A percentile compares a stretch with the other conserved stretches of the same genome.
Conservation (phyloP, 2,888 invertebrate genomes). For the Branchellion lobata region DNA sequence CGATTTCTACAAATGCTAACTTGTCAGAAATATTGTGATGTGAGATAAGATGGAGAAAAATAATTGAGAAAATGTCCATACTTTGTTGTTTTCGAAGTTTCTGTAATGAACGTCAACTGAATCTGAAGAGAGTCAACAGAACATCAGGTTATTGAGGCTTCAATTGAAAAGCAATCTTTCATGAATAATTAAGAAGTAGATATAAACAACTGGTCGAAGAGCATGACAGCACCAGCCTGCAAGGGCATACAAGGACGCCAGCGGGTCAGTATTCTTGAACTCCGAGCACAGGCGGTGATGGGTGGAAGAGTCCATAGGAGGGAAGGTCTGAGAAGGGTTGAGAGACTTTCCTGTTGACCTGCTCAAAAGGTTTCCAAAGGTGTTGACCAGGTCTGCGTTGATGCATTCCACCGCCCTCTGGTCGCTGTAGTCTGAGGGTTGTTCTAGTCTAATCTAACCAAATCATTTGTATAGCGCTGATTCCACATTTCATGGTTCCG, state of each 20-base stretch:
- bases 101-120: background rate
- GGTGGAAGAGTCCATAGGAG: slow-evolving; percentile 62
- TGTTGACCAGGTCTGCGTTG: slow-evolving; percentile 87
- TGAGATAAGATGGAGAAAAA: slow-evolving; percentile 49
- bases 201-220: background rate
- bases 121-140: background rate
- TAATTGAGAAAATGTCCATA: slow-evolving; percentile 76
- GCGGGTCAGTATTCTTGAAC: too few species aligned
- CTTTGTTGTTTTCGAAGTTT: slow-evolving; percentile 1
- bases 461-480: too few species aligned
- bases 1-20: too few species aligned
- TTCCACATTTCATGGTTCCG: background rate
- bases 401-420: slow-evolving; percentile 73
- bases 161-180: too few species aligned
- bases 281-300: slow-evolving; percentile 55
- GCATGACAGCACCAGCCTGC: too few species aligned
- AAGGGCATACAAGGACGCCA: too few species aligned
- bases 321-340: slow-evolving; percentile 78
- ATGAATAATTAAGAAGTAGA: too few species aligned
- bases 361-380: slow-evolving; percentile 83
- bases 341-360: slow-evolving; percentile 76
- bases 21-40: too few species aligned
- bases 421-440: slow-evolving; percentile 76
- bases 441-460: background rate
- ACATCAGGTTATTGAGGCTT: too few species aligned